Base-by-base conservation (phyloP, 92 coral and sea anemone genomes). In the Paragorgia papillata region DNA sequence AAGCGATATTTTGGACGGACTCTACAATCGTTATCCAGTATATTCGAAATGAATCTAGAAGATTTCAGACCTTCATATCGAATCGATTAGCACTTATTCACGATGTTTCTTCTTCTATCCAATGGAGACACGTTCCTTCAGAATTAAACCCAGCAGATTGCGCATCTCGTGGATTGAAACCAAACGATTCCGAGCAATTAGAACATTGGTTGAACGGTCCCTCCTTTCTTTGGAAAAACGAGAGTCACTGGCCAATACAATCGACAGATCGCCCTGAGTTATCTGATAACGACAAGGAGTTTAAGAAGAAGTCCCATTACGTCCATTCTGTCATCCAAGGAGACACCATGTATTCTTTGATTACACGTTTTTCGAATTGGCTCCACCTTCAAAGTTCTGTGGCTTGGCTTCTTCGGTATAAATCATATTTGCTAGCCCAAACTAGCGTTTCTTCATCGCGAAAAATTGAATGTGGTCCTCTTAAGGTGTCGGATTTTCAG, bases 1-100 rank as follows among this genome's bases (percentile, higher is more conserved):
- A 80, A 25, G 63, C 83, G 5, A 12, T 31, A 8, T 81, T 65
- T 46, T 85, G 89, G 89, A 81, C 89, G 14, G 89, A 85, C 46
- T 63, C 83, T 3, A 75, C 67, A 15, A 34, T 66, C 13, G 89
- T 85, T 33, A 73, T 81, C 7, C 82, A 68, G n/a, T 85, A 85
- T 73, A 57, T 85, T 18, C 43, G 66, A 22, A 85, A 85, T 40
- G 66, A 75, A 33, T 34, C 74, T 2, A 57, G 56, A 32, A 37
- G 86, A 46, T 85, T 80, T 37, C 69, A 66, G 37, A 69, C 75
- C 3, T 84, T 79, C 55, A 76, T 71, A 32, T 66, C 88, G 2
- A 84, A 84, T 54, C 55, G 84, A 28, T 37, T 84, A 41, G 29
- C 50, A 15, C 13, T 50, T 0, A 79, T 84, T 19, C 84, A 61